Evolutionary conservation across 2,797 vertebrate genomes (phyloP).

Genomic region (Gymnothorax reevesii): DNA sequence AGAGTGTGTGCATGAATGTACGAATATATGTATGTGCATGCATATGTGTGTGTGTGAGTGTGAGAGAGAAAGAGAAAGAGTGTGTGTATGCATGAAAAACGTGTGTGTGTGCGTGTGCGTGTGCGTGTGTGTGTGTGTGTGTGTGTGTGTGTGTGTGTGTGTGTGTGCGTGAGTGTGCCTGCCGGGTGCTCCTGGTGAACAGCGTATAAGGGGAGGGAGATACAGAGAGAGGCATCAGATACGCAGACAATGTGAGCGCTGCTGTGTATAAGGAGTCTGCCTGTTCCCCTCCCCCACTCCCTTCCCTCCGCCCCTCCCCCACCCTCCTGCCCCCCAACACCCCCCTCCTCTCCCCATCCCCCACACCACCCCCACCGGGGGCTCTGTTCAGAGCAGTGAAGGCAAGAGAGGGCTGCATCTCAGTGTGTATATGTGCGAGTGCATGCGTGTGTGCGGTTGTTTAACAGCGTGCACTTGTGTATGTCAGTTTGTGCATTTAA

Average conservation of each 20-base stretch:
- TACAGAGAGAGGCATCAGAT: not conserved
- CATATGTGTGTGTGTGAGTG: not conserved
- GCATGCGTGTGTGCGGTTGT: not conserved
- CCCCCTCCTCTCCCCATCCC: not conserved
- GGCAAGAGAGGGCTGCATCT: not conserved
- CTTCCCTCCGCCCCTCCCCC: not conserved
- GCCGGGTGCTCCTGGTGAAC: constrained; percentile 12
- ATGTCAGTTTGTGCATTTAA: not conserved
- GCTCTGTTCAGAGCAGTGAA: not conserved
- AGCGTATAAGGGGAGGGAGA: not conserved
- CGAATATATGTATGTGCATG: not conserved
- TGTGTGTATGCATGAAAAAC: too few relatives aligned
- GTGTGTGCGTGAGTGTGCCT: constrained; percentile 14
- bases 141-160: constrained; percentile 22
- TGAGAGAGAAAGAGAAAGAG: too few relatives aligned
- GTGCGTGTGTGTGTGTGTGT: not conserved
- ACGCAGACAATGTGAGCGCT: constrained; percentile 27
- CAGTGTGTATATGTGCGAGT: not conserved
- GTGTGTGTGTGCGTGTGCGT: not conserved
- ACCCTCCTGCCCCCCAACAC: not conserved
- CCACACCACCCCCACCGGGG: not conserved
- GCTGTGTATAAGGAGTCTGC: constrained; percentile 21
- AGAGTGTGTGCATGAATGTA: not conserved
- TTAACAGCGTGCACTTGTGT: not conserved
- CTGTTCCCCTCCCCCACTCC: not conserved